Evolutionary conservation across 92 coral and sea anemone species (phyloP).

Genomic region (Ricordea florida): DNA sequence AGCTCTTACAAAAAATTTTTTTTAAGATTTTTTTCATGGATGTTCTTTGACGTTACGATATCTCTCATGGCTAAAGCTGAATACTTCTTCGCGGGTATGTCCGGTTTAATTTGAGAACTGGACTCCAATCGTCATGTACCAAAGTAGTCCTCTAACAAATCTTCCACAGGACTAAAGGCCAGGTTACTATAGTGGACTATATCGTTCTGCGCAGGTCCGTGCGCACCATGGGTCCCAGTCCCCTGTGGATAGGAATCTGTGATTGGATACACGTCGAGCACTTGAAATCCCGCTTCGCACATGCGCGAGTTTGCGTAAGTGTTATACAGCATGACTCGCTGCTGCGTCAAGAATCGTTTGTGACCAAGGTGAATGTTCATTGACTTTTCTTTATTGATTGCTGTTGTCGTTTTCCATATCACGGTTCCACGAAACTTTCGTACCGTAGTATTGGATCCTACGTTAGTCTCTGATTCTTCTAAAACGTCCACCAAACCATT

Average conservation of each 20-base stretch:
- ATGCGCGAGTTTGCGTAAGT: constrained; percentile 66
- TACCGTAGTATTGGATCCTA: neutral
- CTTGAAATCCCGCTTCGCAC: constrained; percentile 58
- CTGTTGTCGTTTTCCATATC: constrained; percentile 83
- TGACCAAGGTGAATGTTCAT: constrained; percentile 26
- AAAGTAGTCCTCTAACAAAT: constrained; percentile 38
- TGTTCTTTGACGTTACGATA: too few species aligned
- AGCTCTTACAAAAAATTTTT: too few species aligned
- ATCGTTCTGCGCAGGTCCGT: constrained; percentile 60
- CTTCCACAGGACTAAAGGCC: constrained; percentile 65
- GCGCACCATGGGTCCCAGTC: constrained; percentile 72
- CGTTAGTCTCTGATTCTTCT: neutral
- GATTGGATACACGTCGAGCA: constrained; percentile 69
- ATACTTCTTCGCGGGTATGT: too few species aligned
- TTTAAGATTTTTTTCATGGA: too few species aligned
- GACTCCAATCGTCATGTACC: neutral
- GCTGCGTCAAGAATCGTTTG: constrained; percentile 61
- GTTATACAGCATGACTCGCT: constrained; percentile 66
- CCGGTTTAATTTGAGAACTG: too few species aligned
- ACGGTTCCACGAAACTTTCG: constrained; percentile 28
- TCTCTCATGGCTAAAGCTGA: too few species aligned
- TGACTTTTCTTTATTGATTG: constrained; percentile 62
- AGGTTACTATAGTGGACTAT: constrained; percentile 72
- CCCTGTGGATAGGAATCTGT: constrained; percentile 71
- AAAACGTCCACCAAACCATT: constrained; percentile 44